A percentile compares a stretch with the other conserved stretches of the same genome.
Evolutionary conservation across 2,797 vertebrate species (phyloP).

Genomic region (Falco peregrinus): DNA sequence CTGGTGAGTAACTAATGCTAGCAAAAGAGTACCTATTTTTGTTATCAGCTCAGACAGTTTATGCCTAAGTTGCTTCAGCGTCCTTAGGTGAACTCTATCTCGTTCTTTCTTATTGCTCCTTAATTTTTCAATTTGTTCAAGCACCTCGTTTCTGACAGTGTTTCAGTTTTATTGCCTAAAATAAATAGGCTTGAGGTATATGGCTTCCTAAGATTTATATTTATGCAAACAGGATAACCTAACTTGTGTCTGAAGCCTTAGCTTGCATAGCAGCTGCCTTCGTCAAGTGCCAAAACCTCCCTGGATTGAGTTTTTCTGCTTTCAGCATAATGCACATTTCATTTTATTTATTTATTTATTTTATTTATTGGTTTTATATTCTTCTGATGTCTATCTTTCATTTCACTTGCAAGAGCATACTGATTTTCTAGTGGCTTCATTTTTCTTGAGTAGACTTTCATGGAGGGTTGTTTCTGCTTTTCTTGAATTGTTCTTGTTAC

Average conservation of each 20-base stretch:
- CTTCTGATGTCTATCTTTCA: background rate
- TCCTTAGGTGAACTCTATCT: background rate
- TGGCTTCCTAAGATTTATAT: background rate
- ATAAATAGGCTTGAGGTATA: background rate
- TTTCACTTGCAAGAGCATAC: background rate
- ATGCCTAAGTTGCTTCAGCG: background rate
- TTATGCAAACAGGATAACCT: background rate
- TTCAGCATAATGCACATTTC: background rate
- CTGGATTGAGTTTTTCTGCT: background rate
- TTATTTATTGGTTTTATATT: background rate
- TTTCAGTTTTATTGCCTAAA: background rate
- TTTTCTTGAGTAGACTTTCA: background rate
- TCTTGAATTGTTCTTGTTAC: background rate
- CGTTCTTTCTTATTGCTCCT: background rate
- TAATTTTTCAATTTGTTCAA: slow-evolving; percentile 25
- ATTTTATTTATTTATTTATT: background rate
- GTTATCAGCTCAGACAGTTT: background rate
- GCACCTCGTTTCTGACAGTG: background rate
- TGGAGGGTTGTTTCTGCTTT: background rate
- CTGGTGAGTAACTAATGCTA: background rate
- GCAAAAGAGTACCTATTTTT: background rate
- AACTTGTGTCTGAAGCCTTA: background rate
- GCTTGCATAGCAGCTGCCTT: background rate
- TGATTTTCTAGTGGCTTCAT: background rate
- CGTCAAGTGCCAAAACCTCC: background rate